These are phyloP conservation scores for Hemibagrus wyckioides DNA, from an alignment of 2,113 vertebrate species.

Conservation along the genomic window DNA sequence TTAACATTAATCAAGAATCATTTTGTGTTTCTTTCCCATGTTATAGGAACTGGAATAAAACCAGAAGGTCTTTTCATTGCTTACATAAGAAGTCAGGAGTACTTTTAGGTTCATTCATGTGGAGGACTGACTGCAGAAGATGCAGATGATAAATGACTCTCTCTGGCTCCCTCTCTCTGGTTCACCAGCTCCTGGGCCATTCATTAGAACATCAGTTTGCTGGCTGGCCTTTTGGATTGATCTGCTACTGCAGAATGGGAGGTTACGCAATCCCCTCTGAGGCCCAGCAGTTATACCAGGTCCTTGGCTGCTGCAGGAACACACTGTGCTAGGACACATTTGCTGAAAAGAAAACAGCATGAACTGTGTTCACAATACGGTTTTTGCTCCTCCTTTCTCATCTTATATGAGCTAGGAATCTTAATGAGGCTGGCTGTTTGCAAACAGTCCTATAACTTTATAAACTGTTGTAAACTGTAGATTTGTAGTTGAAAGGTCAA, in stretches of 20 bases:
- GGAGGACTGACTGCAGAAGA: constrained; percentile 13
- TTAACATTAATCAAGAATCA: neutral
- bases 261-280: constrained; percentile 47
- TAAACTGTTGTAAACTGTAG: neutral
- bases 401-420: constrained; percentile 7
- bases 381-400: neutral
- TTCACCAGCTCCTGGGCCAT: constrained; percentile 9
- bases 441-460: neutral
- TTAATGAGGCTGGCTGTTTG: neutral
- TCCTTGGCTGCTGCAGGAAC: constrained; percentile 19
- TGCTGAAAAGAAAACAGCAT: neutral
- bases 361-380: constrained; percentile 10
- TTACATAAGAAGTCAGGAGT: constrained; percentile 23
- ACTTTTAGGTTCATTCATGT: constrained; percentile 34
- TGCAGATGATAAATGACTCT: constrained; percentile 25
- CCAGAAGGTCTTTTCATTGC: neutral
- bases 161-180: neutral
- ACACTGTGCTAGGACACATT: constrained; percentile 30
- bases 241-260: constrained; percentile 43
- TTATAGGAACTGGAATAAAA: neutral
- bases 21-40: neutral
- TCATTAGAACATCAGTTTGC: constrained; percentile 34
- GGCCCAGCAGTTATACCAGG: constrained; percentile 27
- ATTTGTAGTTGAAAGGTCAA: neutral
- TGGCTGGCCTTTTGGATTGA: constrained; percentile 45